Conservation (phyloP, 2,113 vertebrate species). For the Melanotaenia duboulayi region DNA sequence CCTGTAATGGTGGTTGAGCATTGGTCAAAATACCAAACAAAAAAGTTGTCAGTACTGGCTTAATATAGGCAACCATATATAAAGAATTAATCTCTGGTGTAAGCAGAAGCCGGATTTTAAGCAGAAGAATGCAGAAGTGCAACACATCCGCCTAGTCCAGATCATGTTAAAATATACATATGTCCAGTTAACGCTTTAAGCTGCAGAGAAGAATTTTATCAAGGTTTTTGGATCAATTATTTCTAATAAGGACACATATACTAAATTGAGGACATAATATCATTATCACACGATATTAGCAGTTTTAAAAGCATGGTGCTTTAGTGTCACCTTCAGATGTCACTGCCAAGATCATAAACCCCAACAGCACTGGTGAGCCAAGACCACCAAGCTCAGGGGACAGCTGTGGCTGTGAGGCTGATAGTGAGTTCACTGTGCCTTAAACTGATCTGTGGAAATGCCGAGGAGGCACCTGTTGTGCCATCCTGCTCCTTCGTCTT, state of each 20-base stretch:
- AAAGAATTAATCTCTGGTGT: neutral
- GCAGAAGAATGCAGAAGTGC: neutral
- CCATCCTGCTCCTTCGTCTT: constrained; percentile 40
- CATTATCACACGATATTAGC: neutral
- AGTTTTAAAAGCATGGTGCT: neutral
- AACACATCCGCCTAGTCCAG: neutral
- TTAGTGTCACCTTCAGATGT: constrained; percentile 8
- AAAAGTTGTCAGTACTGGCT: neutral
- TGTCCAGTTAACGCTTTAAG: neutral
- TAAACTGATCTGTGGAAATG: constrained; percentile 21
- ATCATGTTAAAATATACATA: neutral
- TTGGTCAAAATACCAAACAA: neutral
- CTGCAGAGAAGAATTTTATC: neutral
- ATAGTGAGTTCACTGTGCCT: constrained; percentile 15
- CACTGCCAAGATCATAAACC: constrained; percentile 18
- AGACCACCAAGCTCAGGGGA: constrained; percentile 28
- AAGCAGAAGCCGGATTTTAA: neutral
- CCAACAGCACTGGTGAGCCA: constrained; percentile 36
- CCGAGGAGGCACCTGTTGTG: constrained; percentile 76
- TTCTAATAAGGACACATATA: neutral
- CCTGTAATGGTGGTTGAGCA: too few relatives aligned
- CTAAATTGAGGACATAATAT: neutral
- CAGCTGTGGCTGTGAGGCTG: constrained; percentile 26
- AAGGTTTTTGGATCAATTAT: neutral
- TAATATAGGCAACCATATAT: neutral